Conservation (phyloP, 2,113 vertebrate species). For the Dipodomys stephensi region DNA sequence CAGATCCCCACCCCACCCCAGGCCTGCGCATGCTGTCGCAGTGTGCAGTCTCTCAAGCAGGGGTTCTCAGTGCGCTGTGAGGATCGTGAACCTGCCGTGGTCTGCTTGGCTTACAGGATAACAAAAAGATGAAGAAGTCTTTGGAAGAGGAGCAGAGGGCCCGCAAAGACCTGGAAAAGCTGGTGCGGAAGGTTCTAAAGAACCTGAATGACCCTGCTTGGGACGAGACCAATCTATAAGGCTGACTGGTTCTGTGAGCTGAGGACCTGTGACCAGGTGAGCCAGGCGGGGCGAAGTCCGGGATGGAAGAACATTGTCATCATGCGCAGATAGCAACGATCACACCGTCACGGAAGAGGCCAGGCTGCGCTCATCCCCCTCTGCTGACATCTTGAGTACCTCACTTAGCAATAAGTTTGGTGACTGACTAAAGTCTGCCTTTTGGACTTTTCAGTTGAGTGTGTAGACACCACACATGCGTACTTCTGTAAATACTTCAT, state of each 20-base stretch:
- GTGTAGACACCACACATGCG: slow-evolving; percentile 78
- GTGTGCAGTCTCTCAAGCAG: not conserved
- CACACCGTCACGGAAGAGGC: slow-evolving; percentile 80
- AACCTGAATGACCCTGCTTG: slow-evolving; percentile 97
- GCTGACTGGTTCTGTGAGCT: slow-evolving; percentile 57
- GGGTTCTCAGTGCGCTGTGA: not conserved
- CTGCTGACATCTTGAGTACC: slow-evolving; percentile 86
- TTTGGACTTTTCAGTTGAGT: slow-evolving; percentile 79
- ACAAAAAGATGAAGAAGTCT: slow-evolving; percentile 98
- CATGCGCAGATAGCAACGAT: slow-evolving; percentile 56
- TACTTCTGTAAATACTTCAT: slow-evolving; percentile 84
- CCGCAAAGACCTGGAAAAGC: slow-evolving; percentile 96
- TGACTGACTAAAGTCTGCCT: slow-evolving; percentile 83
- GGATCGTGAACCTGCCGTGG: not conserved
- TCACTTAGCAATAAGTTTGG: slow-evolving; percentile 84
- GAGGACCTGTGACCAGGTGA: slow-evolving; percentile 81
- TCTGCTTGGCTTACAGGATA: slow-evolving; percentile 89
- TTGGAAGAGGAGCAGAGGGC: slow-evolving; percentile 97
- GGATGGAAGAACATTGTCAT: slow-evolving; percentile 77
- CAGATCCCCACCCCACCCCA: not conserved
- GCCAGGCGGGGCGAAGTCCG: slow-evolving; percentile 77
- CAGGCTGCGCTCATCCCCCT: slow-evolving; percentile 61
- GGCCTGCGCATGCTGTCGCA: not conserved
- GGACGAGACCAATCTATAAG: slow-evolving; percentile 98
- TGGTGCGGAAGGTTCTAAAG: slow-evolving; percentile 95